Base-by-base conservation (phyloP, 2,888 invertebrate genomes). In the Odontothrips loti region DNA sequence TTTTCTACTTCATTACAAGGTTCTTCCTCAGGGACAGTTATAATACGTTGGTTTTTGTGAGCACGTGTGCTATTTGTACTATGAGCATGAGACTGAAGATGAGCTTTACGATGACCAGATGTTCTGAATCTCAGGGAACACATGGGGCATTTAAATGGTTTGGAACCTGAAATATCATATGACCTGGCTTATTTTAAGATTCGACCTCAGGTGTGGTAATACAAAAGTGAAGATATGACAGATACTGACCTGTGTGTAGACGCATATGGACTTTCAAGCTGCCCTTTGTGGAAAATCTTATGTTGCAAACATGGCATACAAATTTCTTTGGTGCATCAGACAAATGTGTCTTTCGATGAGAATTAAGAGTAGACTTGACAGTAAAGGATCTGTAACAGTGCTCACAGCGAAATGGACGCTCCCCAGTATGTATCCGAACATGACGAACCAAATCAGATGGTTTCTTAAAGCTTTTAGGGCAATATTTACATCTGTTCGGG, bases 211-310 rank as follows among this genome's bases (percentile, higher is more conserved):
- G 23, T 58, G 43, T 81, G n/a, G 80, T 23, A 51, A 63, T 34
- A 43, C n/a, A n/a, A n/a, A n/a, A n/a, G n/a, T n/a, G n/a, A 23
- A 51, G 23, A 47, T 68, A 47, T n/a, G 48, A 51, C 17, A 29
- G 47, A 27, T 79, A 83, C 81, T 84, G 84, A 89, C 90, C 90
- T 78, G 90, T 91, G 85, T 93, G 93, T 10, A 92, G 88, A 43
- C 91, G 88, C 91, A 92, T 91, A 85, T 93, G 93, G 10, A 92
- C 90, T 84, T 91, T 91, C 10, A 93, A 87, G 84, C 92, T 91
- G 15, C 92, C 91, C 85, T 91, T 92, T 0, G 92, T 91, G 1
- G 92, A 90, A 84, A 92, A 93, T 81, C 88, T 86, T 78, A 89
- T 89, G 83, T 90, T 89, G 85, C 93, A 93, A 47, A 93, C 89